phyloP scores from a whole-genome alignment of 1,140 invertebrate species.

The Drosophila asahinai region DNA sequence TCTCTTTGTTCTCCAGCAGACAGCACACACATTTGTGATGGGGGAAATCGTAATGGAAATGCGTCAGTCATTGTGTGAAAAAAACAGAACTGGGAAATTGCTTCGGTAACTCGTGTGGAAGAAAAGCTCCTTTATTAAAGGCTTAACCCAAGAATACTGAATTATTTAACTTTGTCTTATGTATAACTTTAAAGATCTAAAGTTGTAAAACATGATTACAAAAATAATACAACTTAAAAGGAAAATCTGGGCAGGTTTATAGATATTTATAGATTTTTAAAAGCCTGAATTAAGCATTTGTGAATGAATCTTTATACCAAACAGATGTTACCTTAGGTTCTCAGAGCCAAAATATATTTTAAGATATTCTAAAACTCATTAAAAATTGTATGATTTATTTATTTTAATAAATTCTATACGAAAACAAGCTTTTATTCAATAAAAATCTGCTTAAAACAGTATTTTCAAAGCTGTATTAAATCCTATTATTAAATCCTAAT shows the following conservation, averaged over 20 bases:
- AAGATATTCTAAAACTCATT: background rate
- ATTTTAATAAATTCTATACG: no score
- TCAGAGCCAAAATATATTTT: background rate
- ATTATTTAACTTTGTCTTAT: background rate
- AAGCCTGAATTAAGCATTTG: background rate
- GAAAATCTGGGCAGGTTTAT: background rate
- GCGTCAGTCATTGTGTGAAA: background rate
- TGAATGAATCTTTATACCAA: background rate
- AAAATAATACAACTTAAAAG: background rate
- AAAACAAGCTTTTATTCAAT: no score
- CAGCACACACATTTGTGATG: no score
- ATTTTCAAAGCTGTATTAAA: no score
- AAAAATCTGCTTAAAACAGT: background rate
- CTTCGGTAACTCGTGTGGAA: background rate
- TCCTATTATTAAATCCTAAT: no score
- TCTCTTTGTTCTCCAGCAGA: slow-evolving; percentile 20
- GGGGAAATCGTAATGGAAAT: background rate
- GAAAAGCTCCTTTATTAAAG: background rate
- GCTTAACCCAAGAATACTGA: no score
- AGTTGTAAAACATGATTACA: no score
- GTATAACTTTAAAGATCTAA: background rate
- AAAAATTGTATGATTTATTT: background rate
- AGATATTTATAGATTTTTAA: background rate
- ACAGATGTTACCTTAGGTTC: background rate
- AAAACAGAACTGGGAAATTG: no score